Evolutionary conservation across 2,113 vertebrate genomes (phyloP), one percentile per base, ranked within the genome.

Genomic region (Cercocebus atys): DNA sequence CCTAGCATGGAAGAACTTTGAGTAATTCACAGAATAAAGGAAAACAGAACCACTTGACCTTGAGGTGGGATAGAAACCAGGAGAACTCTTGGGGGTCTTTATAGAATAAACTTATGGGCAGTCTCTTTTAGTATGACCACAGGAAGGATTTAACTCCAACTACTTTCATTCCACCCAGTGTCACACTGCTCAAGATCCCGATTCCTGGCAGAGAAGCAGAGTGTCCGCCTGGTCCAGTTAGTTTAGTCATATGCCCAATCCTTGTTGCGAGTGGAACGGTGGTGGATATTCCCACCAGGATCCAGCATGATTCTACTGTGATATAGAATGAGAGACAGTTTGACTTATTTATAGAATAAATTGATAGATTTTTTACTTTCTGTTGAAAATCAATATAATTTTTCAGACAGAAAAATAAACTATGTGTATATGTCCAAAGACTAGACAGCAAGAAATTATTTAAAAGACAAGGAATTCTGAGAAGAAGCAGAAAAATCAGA

Each of bases 331-430:
- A 61, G 35, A 38, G 87, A 86, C 2, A 55, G 9, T 81, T 43
- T 45, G 64, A 43, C 38, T 84, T 12, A 45, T 76, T 68, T 70
- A 40, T 55, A 17, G 27, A 92, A 30, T 72, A 52, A 72, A 79
- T 90, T 64, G 22, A 50, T 32, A 23, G 52, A 52, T 75, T 88
- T 61, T 85, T 55, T 75, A 40, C 5, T 18, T 12, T 13, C 55
- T 66, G 76, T 40, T 93, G 27, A 92, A 78, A 25, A 90, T 10
- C 6, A 59, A 52, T 75, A 9, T 83, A 59, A 88, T 72, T 88
- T 96, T 91, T 83, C 52, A 89, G 72, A 59, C 66, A 64, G 73
- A 81, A 85, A 85, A 64, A n/a, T 17, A 25, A 79, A 94, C 55
- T n/a, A 3, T 70, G 64, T 12, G 11, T 20, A n/a, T 50, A 23